Conservation (phyloP, 2,888 invertebrate genomes). For the Cheilosia urbana region DNA sequence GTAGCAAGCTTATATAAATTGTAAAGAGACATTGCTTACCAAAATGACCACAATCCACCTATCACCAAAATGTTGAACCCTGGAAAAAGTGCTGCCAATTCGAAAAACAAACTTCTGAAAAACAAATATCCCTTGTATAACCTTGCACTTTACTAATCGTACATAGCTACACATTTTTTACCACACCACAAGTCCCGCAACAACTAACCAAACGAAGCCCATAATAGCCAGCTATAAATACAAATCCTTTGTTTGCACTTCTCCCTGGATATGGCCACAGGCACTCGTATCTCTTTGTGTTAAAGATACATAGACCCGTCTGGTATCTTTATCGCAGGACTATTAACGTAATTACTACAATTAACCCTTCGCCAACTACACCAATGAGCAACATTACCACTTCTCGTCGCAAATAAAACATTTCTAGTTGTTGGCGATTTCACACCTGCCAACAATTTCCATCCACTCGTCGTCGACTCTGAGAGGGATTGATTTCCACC, state of each 20-base stretch:
- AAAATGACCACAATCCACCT: too few relatives aligned
- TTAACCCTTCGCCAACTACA: conserved; percentile 60
- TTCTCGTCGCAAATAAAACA: conserved; percentile 47
- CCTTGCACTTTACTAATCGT: too few relatives aligned
- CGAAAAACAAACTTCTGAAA: too few relatives aligned
- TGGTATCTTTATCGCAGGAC: conserved; percentile 14
- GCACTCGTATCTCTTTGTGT: background rate
- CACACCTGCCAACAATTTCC: conserved; percentile 72
- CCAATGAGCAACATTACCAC: conserved; percentile 33
- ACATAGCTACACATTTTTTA: too few relatives aligned
- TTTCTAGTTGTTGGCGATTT: conserved; percentile 64
- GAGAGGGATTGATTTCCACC: conserved; percentile 46
- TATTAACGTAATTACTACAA: conserved; percentile 66
- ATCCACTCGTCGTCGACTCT: conserved; percentile 14
- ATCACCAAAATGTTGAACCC: too few relatives aligned
- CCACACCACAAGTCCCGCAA: too few relatives aligned
- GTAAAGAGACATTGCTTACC: too few relatives aligned
- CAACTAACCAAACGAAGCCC: too few relatives aligned
- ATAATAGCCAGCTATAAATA: too few relatives aligned
- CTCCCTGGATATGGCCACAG: background rate
- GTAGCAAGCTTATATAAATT: too few relatives aligned
- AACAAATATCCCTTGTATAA: too few relatives aligned
- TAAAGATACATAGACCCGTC: conserved; percentile 6
- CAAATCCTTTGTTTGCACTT: background rate
- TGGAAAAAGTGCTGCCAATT: too few relatives aligned